Evolutionary conservation across 2,797 vertebrate genomes (phyloP), one percentile per base, ranked within the genome.

Genomic region (Miichthys miiuy): DNA sequence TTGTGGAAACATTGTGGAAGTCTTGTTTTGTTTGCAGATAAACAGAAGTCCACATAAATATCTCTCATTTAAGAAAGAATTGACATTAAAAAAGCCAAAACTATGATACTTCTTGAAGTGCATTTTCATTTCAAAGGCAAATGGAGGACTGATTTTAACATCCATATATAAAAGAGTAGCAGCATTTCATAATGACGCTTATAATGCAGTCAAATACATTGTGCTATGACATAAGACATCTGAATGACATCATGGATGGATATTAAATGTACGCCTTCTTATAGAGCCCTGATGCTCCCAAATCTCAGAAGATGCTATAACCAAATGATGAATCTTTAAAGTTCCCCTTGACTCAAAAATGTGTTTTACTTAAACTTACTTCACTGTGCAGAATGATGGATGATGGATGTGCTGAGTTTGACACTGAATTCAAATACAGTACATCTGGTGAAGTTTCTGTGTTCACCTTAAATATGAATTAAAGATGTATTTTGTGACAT

Each of bases 11-110:
- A 47, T 80, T 51, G 67, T 47, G 72, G 58, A 70, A 76, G 50
- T 77, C 63, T 77, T 50, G 34, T 75, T 79, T 66, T 90, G 82
- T 89, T 90, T 88, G 89, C 79, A 77, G 83, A 89, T 81, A 89
- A 91, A 83, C 88, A 92, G 90, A 88, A 82, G 73, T 84, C 56
- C 46, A 71, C 55, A 87, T 87, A 78, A 88, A 90, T 90, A 77
- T 70, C 61, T 79, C 44, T 75, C 80, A 89, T 55, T 84, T 71
- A 85, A 75, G 42, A 76, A 81, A 66, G 66, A 64, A 34, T 54
- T 79, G 69, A 75, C 74, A 77, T 79, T 52, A 64, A 73, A 84
- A 75, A 76, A 69, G 75, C 58, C 68, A 46, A 71, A 84, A 74
- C 51, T 30, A 10, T 8, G 47, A 67, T 42, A 46, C 41, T 88